Evolutionary conservation across 2,888 invertebrate genomes (phyloP).

Genomic region (Galerucella pusilla): DNA sequence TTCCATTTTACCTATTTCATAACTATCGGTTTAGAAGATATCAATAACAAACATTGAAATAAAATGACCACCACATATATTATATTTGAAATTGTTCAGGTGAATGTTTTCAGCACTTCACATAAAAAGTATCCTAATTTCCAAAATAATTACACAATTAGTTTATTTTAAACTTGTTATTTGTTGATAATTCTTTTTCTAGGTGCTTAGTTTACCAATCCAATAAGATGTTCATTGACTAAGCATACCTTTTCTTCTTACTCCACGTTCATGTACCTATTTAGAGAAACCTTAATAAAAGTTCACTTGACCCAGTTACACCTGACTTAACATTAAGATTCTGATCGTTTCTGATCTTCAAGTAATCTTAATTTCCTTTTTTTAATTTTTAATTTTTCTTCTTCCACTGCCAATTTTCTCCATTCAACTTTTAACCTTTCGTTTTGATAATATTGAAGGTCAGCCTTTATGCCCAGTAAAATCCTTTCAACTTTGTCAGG

Average conservation of each 20-base stretch:
- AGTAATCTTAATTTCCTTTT: conserved; percentile 19
- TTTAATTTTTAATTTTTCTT: conserved; percentile 23
- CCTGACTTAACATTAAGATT: conserved; percentile 1
- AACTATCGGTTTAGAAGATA: too few relatives aligned
- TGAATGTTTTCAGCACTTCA: too few relatives aligned
- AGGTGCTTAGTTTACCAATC: too few relatives aligned
- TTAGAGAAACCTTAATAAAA: neutral
- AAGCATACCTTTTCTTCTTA: neutral
- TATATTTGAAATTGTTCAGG: too few relatives aligned
- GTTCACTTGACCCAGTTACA: neutral
- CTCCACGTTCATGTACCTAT: neutral
- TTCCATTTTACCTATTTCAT: too few relatives aligned
- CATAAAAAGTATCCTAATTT: too few relatives aligned
- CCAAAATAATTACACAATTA: too few relatives aligned
- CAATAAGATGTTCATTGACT: too few relatives aligned
- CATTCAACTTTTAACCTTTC: conserved; percentile 31
- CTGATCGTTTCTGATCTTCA: conserved; percentile 7
- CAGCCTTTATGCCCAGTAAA: conserved; percentile 23
- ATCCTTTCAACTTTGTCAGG: conserved; percentile 20
- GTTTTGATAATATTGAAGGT: conserved; percentile 28
- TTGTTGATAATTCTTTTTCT: too few relatives aligned
- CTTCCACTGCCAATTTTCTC: conserved; percentile 28
- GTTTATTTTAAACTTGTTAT: too few relatives aligned
- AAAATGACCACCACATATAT: too few relatives aligned
- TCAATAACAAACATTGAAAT: too few relatives aligned